Evolutionary conservation across 2,888 invertebrate species (phyloP), one percentile per base, ranked within the genome.

Genomic region (Drosophila neonasuta): DNA sequence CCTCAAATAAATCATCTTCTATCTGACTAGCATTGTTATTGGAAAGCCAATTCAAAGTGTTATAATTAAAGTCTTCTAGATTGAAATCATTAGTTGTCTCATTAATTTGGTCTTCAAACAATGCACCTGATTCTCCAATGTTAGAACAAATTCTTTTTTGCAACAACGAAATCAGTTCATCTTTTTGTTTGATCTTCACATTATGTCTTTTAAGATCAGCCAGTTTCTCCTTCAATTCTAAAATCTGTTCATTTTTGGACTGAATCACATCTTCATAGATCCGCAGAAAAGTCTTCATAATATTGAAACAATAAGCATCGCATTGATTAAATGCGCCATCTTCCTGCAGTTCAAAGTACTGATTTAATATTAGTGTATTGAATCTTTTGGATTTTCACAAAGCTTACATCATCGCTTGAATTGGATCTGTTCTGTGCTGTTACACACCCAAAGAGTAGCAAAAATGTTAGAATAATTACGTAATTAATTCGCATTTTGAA

Each of bases 401-500:
- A 30, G 13, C 13, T 24, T 24, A 56, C 55, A 36, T 45, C 10
- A 4, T 13, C 34, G 3, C 13, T 9, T 1, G 13, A 10, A 13
- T 46, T 45, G 1, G 2, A 3, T 15, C 10, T 4, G 2, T 3
- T 1, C 17, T 30, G n/a, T 1, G n/a, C 50, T 10, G 32, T 9
- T 7, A 34, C 39, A n/a, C 30, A 6, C 15, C 8, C 20, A 1
- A n/a, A 7, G 10, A 58, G 8, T 15, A 65, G 11, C 17, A 45
- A 13, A 29, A 57, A 13, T 17, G 13, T 29, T 1, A 17, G 20
- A 11, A 8, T 30, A 30, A 13, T 39, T 10, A 17, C 48, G 39
- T 10, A 17, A 5, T 49, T 41, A 5, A 36, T 30, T 57, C 17
- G 29, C 57, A 57, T 57, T 9, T 13, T 57, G 24, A 24, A 24